Conservation (phyloP, 2,888 invertebrate species). For the Oligia latruncula region DNA sequence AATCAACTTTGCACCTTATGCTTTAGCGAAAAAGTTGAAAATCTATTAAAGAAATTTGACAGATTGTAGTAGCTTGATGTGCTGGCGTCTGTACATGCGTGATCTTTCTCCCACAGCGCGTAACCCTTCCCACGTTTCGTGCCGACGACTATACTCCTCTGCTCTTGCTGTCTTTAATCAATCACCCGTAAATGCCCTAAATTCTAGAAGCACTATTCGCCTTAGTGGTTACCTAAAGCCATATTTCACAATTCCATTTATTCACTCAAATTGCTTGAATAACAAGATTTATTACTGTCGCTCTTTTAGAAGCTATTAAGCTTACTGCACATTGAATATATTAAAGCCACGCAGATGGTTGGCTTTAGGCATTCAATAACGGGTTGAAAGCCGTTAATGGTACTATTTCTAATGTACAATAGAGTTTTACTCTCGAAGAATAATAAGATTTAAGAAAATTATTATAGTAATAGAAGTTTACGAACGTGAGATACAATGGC, state of each 20-base stretch:
- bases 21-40: too few relatives aligned
- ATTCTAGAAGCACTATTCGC: conserved; percentile 31
- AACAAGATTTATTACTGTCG: conserved; percentile 54
- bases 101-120: too few relatives aligned
- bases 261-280: conserved; percentile 54
- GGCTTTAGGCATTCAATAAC: conserved; percentile 40
- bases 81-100: too few relatives aligned
- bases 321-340: conserved; percentile 59
- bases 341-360: conserved; percentile 47
- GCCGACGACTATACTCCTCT: neutral
- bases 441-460: neutral
- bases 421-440: neutral
- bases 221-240: conserved; percentile 7
- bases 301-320: conserved; percentile 52
- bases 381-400: conserved; percentile 23
- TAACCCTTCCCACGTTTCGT: too few relatives aligned
- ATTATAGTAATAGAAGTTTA: neutral
- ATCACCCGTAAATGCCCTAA: conserved; percentile 2
- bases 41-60: too few relatives aligned
- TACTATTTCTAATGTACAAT: conserved; percentile 20
- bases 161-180: neutral
- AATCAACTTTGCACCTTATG: too few relatives aligned
- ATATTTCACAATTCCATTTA: conserved; percentile 55
- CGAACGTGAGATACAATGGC: neutral
- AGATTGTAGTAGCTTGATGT: too few relatives aligned